Base-by-base conservation (phyloP, 2,888 invertebrate species). In the Hydroisotoma schaefferi region DNA sequence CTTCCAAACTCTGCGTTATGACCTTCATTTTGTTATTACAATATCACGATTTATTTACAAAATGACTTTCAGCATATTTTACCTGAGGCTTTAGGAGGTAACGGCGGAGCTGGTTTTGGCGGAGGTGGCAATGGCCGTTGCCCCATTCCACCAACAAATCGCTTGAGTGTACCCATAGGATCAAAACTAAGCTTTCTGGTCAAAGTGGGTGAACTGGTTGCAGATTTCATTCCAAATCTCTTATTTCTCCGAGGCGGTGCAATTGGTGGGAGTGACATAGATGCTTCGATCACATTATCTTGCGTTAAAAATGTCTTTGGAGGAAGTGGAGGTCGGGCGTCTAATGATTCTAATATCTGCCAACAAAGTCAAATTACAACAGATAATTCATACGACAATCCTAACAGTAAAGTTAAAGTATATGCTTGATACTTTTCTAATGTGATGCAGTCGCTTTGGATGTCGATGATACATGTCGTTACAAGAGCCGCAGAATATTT, bases 391-490 rank as follows among this genome's bases (percentile, higher is more conserved):
- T n/a, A 29, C 10, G 22, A 20, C 15, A 12, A 40, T 25, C 49
- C 28, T 5, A 29, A 70, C 73, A 74, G n/a, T n/a, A n/a, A n/a
- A n/a, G n/a, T n/a, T n/a, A n/a, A n/a, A n/a, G n/a, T n/a, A n/a
- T n/a, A n/a, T n/a, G n/a, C n/a, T n/a, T n/a, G n/a, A n/a, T 77
- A 87, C 89, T 81, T 87, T 87, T 75, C 94, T 81, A 67, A 85
- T 80, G 76, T 94, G 94, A 67, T 83, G 81, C 72, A 88, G 85
- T 65, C 93, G 81, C 75, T 93, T 92, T 0, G 94, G 93, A 77
- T 94, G 94, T 67, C 91, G 83, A 77, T 94, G 93, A 78, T 90
- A 94, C 89, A 93, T 92, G 76, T 92, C 91, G 76, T 94, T 93
- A 79, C 94, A 94, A 46, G 90, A 88, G 59, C 87, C 84, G 76